These are phyloP conservation scores for Pachydiplax longipennis DNA, from an alignment of 2,888 invertebrate genomes.

Conservation along the genomic window DNA sequence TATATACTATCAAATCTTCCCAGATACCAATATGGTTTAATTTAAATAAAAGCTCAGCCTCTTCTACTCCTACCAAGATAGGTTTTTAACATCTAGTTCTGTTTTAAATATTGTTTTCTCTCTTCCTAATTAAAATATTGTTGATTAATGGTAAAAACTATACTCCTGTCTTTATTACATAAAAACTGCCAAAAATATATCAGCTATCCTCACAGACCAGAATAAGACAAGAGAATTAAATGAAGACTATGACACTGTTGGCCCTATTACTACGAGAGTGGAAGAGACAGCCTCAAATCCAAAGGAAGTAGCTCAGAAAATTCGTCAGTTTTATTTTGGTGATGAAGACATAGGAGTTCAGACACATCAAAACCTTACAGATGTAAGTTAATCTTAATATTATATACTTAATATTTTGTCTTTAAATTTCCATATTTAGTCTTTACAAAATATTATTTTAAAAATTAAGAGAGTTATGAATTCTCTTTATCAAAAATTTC, in stretches of 20 bases:
- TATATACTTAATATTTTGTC: not conserved
- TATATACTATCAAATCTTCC: no score
- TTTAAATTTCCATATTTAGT: not conserved
- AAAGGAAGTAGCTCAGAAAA: constrained; percentile 61
- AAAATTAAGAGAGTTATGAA: not conserved
- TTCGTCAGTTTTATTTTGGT: constrained; percentile 66
- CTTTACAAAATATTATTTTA: not conserved
- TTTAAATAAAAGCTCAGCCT: no score
- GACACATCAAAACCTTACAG: constrained; percentile 2
- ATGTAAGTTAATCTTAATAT: not conserved
- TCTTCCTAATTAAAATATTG: no score
- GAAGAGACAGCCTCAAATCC: constrained; percentile 66
- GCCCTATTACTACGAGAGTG: constrained; percentile 71
- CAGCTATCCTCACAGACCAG: not conserved
- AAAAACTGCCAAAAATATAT: no score
- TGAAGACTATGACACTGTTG: constrained; percentile 66
- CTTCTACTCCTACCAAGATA: no score
- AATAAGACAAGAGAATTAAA: constrained; percentile 61
- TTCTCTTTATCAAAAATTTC: not conserved
- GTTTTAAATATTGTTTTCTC: not conserved
- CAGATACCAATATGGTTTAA: no score
- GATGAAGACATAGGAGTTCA: constrained; percentile 57
- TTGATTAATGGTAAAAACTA: no score
- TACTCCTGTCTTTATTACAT: no score
- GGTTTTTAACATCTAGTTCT: no score